Base-by-base conservation (phyloP, 2,888 invertebrate species). In the Hirtodrosophila trivittata region DNA sequence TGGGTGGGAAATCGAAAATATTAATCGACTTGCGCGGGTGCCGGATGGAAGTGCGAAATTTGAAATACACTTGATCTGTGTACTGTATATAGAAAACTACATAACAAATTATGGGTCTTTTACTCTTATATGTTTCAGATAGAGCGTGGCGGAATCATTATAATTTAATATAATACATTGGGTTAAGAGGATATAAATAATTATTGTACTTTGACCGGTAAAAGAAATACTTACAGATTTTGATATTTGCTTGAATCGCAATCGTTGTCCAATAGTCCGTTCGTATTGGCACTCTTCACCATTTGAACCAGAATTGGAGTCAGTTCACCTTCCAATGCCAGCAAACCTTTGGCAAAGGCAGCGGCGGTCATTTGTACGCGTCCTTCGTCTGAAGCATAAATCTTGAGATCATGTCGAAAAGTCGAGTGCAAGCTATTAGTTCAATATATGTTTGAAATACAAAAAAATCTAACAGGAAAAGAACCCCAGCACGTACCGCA, bases 311-410 rank as follows among this genome's bases (percentile, higher is more conserved):
- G 92, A 89, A 99, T 99, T 0, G 99, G 99, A 0, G 99, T 98
- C 32, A 99, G 92, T 91, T 99, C 99, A 0, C 99, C 99, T 91
- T 99, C 99, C 46, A 99, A 90, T 0, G 99, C 99, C 6, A 99
- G 92, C 25, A 99, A 92, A 0, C 99, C 99, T 92, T 99, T 99
- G 1, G 99, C 98, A 91, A 99, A 99, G 1, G 99, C 99, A 0
- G 99, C 99, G 0, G 99, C 99, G 0, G 99, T 99, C 98, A 99
- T 99, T 91, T 99, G 99, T 1, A 99, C 99, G 55, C 99, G 93
- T 1, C 99, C 99, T 90, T 99, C 99, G 90, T 99, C 99, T 0
- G 98, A 98, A 0, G 99, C 99, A 91, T 99, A 99, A 81, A 99
- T 99, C 92, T 99, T 99, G 62, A 99, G 92, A 91, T 99, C 99